Conservation (phyloP, 2,113 vertebrate species). For the Tragulus kanchil region DNA sequence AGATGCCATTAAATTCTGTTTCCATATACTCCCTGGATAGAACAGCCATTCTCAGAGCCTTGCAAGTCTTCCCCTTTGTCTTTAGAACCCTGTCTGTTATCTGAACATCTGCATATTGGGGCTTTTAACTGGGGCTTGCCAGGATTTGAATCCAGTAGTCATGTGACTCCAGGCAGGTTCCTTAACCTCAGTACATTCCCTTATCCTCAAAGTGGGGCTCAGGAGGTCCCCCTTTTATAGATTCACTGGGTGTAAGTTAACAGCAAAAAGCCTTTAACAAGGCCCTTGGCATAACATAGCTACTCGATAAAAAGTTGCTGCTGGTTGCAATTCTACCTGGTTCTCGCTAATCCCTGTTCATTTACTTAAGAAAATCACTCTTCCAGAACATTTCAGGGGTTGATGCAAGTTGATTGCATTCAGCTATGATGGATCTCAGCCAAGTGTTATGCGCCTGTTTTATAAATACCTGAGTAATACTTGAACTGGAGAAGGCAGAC, state of each 20-base stretch:
- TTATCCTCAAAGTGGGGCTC: background rate
- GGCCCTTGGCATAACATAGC: background rate
- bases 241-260: background rate
- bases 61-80: background rate
- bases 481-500: conserved; percentile 64
- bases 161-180: background rate
- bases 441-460: conserved; percentile 37
- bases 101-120: background rate
- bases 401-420: background rate
- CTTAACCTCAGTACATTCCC: background rate
- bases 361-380: conserved; percentile 42
- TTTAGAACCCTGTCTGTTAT: background rate
- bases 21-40: background rate
- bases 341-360: background rate
- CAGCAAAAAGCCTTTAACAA: background rate
- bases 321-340: background rate
- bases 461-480: conserved; percentile 60
- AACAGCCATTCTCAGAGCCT: background rate
- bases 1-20: background rate
- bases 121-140: background rate
- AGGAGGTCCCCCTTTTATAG: background rate
- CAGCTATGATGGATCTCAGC: background rate
- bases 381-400: conserved; percentile 13
- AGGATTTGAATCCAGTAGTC: background rate
- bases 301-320: background rate